Percentiles rank a stretch among this genome's conserved stretches.
These are phyloP conservation scores for Xestobium rufovillosum DNA, from an alignment of 2,888 invertebrate species.

Conservation along the genomic window DNA sequence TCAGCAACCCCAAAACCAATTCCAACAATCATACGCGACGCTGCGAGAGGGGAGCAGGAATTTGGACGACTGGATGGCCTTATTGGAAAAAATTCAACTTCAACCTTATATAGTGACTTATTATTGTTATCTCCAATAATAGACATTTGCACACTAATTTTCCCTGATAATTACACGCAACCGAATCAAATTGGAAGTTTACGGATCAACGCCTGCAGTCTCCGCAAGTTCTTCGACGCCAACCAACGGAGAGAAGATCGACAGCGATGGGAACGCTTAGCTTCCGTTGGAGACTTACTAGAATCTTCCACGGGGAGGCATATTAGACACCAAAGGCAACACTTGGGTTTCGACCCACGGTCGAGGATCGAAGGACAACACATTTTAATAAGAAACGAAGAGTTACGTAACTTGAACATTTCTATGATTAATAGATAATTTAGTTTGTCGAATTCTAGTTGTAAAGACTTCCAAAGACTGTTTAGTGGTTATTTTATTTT, in stretches of 20 bases:
- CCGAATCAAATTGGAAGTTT: constrained; percentile 12
- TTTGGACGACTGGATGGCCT: constrained; percentile 32
- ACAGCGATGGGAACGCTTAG: constrained; percentile 30
- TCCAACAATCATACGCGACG: constrained; percentile 41
- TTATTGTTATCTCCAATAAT: constrained; percentile 41
- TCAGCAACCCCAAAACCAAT: constrained; percentile 43
- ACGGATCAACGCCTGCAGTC: constrained; percentile 33
- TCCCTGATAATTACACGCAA: constrained; percentile 32
- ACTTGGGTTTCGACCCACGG: constrained; percentile 27
- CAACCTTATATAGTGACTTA: constrained; percentile 34
- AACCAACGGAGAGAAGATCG: constrained; percentile 26
- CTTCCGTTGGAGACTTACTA: constrained; percentile 26
- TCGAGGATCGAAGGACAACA: constrained; percentile 28
- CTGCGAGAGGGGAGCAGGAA: constrained; percentile 32
- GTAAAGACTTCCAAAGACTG: too few species aligned
- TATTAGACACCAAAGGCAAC: constrained; percentile 36
- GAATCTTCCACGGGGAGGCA: constrained; percentile 23
- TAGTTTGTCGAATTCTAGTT: too few species aligned
- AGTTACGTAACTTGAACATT: constrained; percentile 27
- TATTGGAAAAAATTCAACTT: constrained; percentile 35
- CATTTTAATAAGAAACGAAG: constrained; percentile 30
- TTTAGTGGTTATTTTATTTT: too few species aligned
- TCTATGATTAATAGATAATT: constrained; percentile 29
- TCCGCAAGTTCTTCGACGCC: constrained; percentile 31
- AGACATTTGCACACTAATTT: constrained; percentile 42